Evolutionary conservation across 2,888 invertebrate genomes (phyloP).

Genomic region (Anaspis maculata): DNA sequence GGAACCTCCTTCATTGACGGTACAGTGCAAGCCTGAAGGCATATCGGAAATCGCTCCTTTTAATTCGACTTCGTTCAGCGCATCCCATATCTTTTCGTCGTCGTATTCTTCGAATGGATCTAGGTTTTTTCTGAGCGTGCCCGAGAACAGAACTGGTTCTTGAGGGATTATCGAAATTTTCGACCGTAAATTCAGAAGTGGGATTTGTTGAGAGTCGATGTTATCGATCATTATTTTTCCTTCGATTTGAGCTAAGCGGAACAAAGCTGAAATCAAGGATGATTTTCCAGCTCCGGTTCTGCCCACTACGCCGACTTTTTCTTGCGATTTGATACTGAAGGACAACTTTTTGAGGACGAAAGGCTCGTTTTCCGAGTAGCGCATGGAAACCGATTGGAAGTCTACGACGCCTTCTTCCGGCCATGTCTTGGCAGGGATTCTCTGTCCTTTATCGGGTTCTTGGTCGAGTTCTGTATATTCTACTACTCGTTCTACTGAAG

Average conservation of each 20-base stretch:
- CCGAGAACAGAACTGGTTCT: conserved; percentile 68
- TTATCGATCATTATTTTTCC: conserved; percentile 56
- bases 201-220: conserved; percentile 47
- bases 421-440: conserved; percentile 55
- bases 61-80: conserved; percentile 73
- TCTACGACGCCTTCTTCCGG: conserved; percentile 34
- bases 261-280: conserved; percentile 60
- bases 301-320: conserved; percentile 76
- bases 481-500: conserved; percentile 80
- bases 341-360: conserved; percentile 59
- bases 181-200: conserved; percentile 44
- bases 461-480: conserved; percentile 67
- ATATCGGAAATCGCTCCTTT: conserved; percentile 47
- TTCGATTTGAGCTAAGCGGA: conserved; percentile 51
- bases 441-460: conserved; percentile 40
- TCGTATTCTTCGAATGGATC: conserved; percentile 80
- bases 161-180: conserved; percentile 53
- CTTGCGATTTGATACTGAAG: conserved; percentile 57
- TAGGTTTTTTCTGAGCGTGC: conserved; percentile 78
- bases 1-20: conserved; percentile 51
- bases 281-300: conserved; percentile 77
- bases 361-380: conserved; percentile 5
- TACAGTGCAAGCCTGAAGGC: conserved; percentile 39
- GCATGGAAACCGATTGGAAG: conserved; percentile 5
- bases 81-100: conserved; percentile 74